Evolutionary conservation across 2,113 vertebrate genomes (phyloP).

Genomic region (Capreolus pygargus): DNA sequence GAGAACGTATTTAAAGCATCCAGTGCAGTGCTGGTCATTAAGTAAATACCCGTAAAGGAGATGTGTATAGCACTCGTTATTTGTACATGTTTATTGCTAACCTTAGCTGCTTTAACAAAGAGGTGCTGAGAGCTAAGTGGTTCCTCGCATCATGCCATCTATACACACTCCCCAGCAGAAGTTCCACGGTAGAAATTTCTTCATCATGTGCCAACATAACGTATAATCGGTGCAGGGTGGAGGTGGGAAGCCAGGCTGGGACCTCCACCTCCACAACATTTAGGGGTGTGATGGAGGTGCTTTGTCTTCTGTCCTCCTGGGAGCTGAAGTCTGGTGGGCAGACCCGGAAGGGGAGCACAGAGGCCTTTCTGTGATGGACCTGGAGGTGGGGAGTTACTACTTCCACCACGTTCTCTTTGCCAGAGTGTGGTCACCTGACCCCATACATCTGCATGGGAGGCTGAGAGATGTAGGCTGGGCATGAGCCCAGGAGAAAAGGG

Average conservation of each 20-base stretch:
- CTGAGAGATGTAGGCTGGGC: not conserved
- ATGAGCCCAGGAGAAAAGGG: not conserved
- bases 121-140: not conserved
- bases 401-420: not conserved
- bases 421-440: not conserved
- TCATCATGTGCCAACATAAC: rapidly evolving
- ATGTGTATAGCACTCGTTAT: not conserved
- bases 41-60: not conserved
- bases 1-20: not conserved
- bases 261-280: not conserved
- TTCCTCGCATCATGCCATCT: no score
- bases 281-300: not conserved
- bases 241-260: not conserved
- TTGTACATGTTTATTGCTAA: not conserved
- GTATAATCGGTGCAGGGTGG: rapidly evolving
- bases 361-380: not conserved
- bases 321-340: not conserved
- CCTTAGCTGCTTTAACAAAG: not conserved
- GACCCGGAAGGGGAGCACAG: not conserved
- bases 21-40: no score
- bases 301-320: rapidly evolving
- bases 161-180: not conserved
- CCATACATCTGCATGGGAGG: rapidly evolving
- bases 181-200: not conserved
- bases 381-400: rapidly evolving